A percentile compares a stretch with the other conserved stretches of the same genome.
Conservation (phyloP, 2,888 invertebrate genomes). For the Scrobipalpa atriplicella region DNA sequence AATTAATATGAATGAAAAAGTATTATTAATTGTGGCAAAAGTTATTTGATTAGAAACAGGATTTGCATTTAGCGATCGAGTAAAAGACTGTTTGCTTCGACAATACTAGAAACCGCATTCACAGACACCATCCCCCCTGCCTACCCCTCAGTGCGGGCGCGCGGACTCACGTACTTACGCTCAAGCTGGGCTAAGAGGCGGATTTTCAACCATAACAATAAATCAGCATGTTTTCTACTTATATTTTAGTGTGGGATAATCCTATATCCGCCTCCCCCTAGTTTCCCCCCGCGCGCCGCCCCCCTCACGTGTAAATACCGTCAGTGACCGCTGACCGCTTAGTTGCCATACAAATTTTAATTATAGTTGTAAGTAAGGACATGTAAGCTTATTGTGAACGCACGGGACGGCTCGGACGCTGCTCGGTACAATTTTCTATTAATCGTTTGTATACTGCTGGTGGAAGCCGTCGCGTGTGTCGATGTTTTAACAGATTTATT, state of each 20-base stretch:
- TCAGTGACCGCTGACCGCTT: constrained; percentile 76
- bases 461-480: constrained; percentile 38
- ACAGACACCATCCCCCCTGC: not conserved
- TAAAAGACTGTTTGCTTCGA: constrained; percentile 70
- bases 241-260: not conserved
- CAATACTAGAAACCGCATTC: constrained; percentile 48
- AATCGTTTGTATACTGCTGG: constrained; percentile 35
- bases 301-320: constrained; percentile 67
- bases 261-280: not conserved
- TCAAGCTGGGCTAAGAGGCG: not conserved
- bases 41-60: constrained; percentile 47
- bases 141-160: not conserved
- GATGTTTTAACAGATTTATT: constrained; percentile 39
- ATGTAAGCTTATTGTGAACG: constrained; percentile 48
- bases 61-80: constrained; percentile 72
- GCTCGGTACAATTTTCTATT: constrained; percentile 30
- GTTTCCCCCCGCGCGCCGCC: not conserved
- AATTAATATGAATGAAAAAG: constrained; percentile 54
- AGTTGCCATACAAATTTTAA: constrained; percentile 80
- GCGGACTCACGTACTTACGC: constrained; percentile 13
- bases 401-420: constrained; percentile 32
- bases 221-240: constrained; percentile 4
- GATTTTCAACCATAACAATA: not conserved
- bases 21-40: constrained; percentile 75
- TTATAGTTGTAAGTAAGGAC: constrained; percentile 71